Percentiles rank a stretch among this genome's conserved stretches.
phyloP scores from a whole-genome alignment of 2,113 vertebrate species.

The Dryoscopus gambensis region DNA sequence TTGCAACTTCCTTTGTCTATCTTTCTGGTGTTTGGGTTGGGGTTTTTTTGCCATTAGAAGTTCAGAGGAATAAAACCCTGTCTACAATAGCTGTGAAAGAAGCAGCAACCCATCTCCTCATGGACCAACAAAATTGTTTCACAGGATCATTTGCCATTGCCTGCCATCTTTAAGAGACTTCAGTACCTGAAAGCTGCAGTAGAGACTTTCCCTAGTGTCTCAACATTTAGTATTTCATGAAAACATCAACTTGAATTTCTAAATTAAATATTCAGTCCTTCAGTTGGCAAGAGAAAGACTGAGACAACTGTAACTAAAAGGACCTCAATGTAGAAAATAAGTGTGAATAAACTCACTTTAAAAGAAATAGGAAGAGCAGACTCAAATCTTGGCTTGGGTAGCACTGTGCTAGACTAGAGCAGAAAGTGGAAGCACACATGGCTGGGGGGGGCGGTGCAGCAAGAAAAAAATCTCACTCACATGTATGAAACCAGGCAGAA shows the following conservation, averaged over 20 bases:
- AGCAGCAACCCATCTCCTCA: neutral
- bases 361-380: neutral
- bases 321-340: neutral
- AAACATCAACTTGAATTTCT: neutral
- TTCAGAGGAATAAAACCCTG: neutral
- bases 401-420: neutral
- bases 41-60: neutral
- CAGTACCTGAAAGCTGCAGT: neutral
- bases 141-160: neutral
- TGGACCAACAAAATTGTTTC: neutral
- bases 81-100: neutral
- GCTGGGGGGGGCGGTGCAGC: neutral
- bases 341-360: neutral
- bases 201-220: neutral
- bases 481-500: neutral
- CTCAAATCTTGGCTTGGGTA: neutral
- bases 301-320: neutral
- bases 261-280: neutral
- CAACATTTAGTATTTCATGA: neutral
- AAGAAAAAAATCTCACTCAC: neutral
- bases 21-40: neutral
- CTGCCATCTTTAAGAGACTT: neutral
- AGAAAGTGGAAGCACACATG: neutral
- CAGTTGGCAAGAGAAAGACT: neutral
- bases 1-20: neutral